Evolutionary conservation across 2,888 invertebrate genomes (phyloP), one percentile per base, ranked within the genome.

Genomic region (Andrena camellia): DNA sequence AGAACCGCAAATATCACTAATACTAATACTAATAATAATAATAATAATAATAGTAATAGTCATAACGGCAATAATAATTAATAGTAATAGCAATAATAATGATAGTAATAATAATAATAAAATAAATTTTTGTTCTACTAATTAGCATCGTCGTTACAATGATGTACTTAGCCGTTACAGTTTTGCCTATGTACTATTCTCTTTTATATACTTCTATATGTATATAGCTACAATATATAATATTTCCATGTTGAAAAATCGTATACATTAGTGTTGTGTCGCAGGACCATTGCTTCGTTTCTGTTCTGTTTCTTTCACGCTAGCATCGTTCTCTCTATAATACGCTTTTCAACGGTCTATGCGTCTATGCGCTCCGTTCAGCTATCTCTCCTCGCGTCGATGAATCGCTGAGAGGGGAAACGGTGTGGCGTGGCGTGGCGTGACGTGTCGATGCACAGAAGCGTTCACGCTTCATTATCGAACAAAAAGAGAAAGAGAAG

Each of bases 191-290:
- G 90, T 92, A 92, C 93, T 93, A 93, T 92, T 89, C 90, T 92
- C 91, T 91, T 91, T 90, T 90, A 91, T 92, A 92, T 90, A 89
- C 84, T 91, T 92, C 90, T 93, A 92, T 93, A 91, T 92, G 91
- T 93, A 93, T 93, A 93, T 93, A 93, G 92, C 93, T 93, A 94
- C 92, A 93, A 93, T 93, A 94, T 94, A 94, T 92, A 91, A 92
- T 93, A 93, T 94, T 93, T 93, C 90, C 92, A 92, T 93, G 93
- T 94, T 94, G 94, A 94, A 94, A 94, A 94, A 94, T 94, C 94
- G 94, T 94, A 94, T 94, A 94, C 94, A 94, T 94, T 94, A 94
- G 93, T 94, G 94, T 94, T 93, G 93, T 92, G 94, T 94, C 92
- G 92, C 93, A 93, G 92, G 93, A 93, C 93, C 92, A 92, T 93